These are phyloP conservation scores for Takifugu bimaculatus DNA, from an alignment of 2,113 vertebrate species.

Conservation along the genomic window DNA sequence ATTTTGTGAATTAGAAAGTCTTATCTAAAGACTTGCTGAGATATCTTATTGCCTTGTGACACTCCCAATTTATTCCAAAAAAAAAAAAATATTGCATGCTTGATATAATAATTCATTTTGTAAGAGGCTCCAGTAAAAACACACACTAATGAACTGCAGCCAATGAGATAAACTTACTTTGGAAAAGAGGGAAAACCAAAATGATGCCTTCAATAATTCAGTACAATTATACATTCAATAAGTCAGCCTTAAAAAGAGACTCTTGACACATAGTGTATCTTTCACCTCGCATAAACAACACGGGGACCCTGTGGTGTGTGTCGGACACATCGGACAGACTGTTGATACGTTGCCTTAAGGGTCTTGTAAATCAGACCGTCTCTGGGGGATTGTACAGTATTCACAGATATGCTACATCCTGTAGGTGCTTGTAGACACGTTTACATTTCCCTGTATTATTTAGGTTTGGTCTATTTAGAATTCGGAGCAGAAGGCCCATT, in stretches of 20 bases:
- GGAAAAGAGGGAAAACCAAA: background rate
- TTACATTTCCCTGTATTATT: constrained; percentile 49
- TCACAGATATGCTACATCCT: constrained; percentile 16
- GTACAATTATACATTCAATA: background rate
- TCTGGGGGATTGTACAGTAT: constrained; percentile 23
- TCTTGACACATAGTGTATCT: background rate
- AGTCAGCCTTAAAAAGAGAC: constrained; percentile 1
- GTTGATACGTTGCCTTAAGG: constrained; percentile 37
- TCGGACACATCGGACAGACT: constrained; percentile 36
- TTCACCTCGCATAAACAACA: constrained; percentile 26
- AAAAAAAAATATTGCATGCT: background rate
- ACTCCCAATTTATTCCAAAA: too few species aligned
- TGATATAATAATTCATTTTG: constrained; percentile 7
- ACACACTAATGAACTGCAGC: constrained; percentile 1
- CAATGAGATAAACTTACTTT: constrained; percentile 22
- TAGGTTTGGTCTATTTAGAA: constrained; percentile 41
- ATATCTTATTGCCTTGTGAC: too few species aligned
- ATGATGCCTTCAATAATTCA: too few species aligned
- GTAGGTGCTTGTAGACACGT: constrained; percentile 22
- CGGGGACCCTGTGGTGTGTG: constrained; percentile 16
- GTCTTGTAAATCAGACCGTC: constrained; percentile 37
- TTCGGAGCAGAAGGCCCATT: constrained; percentile 36
- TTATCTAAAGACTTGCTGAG: too few species aligned
- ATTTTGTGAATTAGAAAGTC: too few species aligned
- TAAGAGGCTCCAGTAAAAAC: constrained; percentile 22